Percentiles rank a stretch among this genome's conserved stretches.
phyloP scores from a whole-genome alignment of 2,797 vertebrate genomes.

The Xyrichtys novacula region DNA sequence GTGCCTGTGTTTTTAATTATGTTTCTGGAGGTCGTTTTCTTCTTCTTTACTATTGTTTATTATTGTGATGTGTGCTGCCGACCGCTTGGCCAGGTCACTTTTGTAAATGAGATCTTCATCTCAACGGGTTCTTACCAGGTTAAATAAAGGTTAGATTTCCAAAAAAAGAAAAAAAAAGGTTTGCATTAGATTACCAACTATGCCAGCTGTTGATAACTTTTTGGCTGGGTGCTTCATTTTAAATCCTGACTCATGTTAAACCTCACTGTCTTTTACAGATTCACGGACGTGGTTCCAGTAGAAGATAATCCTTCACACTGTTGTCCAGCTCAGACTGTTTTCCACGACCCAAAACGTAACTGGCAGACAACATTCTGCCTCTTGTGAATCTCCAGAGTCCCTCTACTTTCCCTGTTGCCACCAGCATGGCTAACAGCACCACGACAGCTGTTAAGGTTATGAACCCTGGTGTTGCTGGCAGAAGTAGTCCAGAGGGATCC shows the following conservation, averaged over 20 bases:
- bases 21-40: too few relatives aligned
- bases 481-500: slow-evolving; percentile 94
- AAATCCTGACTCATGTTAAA: not conserved
- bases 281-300: slow-evolving; percentile 83
- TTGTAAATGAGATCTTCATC: too few relatives aligned
- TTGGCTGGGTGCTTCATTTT: too few relatives aligned
- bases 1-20: too few relatives aligned
- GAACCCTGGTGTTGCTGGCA: slow-evolving; percentile 88
- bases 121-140: too few relatives aligned
- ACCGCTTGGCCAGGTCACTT: too few relatives aligned
- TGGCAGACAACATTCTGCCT: slow-evolving; percentile 63
- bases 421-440: slow-evolving; percentile 94
- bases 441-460: slow-evolving; percentile 86
- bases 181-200: too few relatives aligned
- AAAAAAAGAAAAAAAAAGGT: too few relatives aligned
- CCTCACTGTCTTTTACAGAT: slow-evolving; percentile 70
- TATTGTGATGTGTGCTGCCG: too few relatives aligned
- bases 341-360: slow-evolving; percentile 85
- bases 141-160: too few relatives aligned
- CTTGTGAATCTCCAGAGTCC: slow-evolving; percentile 19
- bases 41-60: too few relatives aligned
- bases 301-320: slow-evolving; percentile 78
- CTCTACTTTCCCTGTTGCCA: slow-evolving; percentile 85
- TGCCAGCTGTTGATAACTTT: too few relatives aligned
- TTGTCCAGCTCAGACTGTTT: slow-evolving; percentile 76